phyloP scores from a whole-genome alignment of 2,113 vertebrate genomes.

The Chaetops frenatus region DNA sequence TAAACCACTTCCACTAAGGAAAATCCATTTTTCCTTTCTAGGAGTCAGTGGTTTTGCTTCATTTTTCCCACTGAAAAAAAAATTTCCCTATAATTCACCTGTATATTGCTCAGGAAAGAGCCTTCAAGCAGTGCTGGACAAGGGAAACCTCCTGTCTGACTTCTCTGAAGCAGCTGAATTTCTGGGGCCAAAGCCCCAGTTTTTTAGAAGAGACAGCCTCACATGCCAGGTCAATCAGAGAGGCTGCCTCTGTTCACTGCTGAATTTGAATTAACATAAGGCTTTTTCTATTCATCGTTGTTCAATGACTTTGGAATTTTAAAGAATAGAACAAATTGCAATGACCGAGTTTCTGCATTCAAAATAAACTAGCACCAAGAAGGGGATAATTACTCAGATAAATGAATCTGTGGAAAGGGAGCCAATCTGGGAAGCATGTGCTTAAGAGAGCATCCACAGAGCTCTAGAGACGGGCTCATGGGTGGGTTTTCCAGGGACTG shows the following conservation, averaged over 20 bases:
- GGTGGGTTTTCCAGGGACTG: background rate
- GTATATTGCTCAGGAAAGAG: background rate
- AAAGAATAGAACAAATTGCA: constrained; percentile 24
- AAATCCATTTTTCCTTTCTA: background rate
- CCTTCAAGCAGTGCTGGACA: background rate
- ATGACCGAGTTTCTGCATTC: constrained; percentile 21
- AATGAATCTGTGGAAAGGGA: constrained; percentile 34
- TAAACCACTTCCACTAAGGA: background rate
- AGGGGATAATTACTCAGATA: constrained; percentile 53
- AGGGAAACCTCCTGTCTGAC: rapidly evolving
- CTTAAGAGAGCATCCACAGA: constrained; percentile 49
- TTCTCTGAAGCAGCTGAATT: background rate
- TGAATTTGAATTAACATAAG: background rate
- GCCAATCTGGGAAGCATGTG: background rate
- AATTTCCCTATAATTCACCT: background rate
- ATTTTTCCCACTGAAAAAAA: background rate
- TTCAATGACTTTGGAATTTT: background rate
- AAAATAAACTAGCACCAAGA: background rate
- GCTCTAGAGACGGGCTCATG: background rate
- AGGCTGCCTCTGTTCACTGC: background rate
- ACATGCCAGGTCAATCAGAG: background rate
- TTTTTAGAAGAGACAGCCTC: background rate
- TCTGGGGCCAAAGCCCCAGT: background rate
- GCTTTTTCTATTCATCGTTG: background rate
- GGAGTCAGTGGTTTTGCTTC: background rate